Conservation (phyloP, 2,888 invertebrate species). For the Resseliella maxima region DNA sequence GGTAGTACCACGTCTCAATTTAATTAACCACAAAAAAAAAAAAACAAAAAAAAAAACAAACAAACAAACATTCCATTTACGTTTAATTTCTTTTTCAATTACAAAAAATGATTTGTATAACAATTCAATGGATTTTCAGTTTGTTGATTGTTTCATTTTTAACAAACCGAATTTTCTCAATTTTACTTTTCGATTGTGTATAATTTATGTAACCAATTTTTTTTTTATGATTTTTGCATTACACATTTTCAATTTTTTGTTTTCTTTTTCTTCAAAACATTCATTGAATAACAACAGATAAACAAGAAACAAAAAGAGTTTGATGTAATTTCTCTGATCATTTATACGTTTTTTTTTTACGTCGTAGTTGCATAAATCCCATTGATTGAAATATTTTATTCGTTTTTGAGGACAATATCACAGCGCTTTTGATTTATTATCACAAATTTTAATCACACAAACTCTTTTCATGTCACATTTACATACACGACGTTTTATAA, state of each 20-base stretch:
- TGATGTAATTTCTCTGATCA: conserved; percentile 54
- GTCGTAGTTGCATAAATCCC: background rate
- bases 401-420: background rate
- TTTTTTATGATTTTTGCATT: background rate
- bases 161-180: background rate
- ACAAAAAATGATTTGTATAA: conserved; percentile 3
- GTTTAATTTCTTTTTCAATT: background rate
- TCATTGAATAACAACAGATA: background rate
- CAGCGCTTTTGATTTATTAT: background rate
- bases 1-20: conserved; percentile 75
- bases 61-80: background rate
- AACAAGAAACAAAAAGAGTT: conserved; percentile 34
- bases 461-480: conserved; percentile 5
- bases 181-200: conserved; percentile 8
- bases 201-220: background rate
- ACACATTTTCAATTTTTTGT: background rate
- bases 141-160: background rate
- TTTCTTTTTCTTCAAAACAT: background rate
- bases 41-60: background rate
- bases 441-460: background rate
- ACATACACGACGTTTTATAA: conserved; percentile 3
- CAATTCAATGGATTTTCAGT: background rate
- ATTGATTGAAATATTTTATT: background rate
- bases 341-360: background rate
- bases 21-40: background rate